These are phyloP conservation scores for Eupithecia inturbata DNA, from an alignment of 2,888 invertebrate genomes.

Conservation along the genomic window DNA sequence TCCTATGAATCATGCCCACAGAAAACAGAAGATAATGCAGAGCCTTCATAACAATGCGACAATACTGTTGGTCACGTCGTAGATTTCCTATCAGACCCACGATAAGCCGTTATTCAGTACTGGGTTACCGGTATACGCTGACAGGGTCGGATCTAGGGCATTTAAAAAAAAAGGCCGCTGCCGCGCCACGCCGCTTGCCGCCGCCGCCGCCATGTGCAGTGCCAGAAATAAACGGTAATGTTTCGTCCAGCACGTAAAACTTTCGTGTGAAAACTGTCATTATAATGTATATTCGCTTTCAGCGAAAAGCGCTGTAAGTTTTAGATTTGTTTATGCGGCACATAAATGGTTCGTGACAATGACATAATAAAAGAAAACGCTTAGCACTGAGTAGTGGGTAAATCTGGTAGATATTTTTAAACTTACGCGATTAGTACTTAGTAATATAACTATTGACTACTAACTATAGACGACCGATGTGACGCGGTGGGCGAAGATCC, in stretches of 20 bases:
- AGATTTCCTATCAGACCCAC: constrained; percentile 29
- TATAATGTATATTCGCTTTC: neutral
- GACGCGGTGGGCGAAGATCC: no score
- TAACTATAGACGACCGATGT: no score
- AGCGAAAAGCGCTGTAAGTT: neutral
- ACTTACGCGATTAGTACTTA: no score
- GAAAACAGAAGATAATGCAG: constrained; percentile 3
- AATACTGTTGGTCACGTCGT: constrained; percentile 29
- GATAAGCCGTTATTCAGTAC: constrained; percentile 38
- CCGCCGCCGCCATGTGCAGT: no score
- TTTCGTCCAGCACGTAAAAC: neutral
- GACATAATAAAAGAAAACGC: no score
- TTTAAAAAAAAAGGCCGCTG: neutral
- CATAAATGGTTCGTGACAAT: no score
- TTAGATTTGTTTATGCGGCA: no score
- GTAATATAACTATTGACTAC: no score
- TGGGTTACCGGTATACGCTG: constrained; percentile 34
- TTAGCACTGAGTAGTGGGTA: neutral
- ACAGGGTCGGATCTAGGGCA: constrained; percentile 19
- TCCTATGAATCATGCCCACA: constrained; percentile 17
- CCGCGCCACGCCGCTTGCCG: no score
- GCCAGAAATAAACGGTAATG: neutral
- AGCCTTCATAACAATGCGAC: constrained; percentile 31
- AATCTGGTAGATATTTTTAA: neutral
- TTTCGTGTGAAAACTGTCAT: neutral